Evolutionary conservation across 2,888 invertebrate genomes (phyloP).

Genomic region (Dicyrtomina minuta): DNA sequence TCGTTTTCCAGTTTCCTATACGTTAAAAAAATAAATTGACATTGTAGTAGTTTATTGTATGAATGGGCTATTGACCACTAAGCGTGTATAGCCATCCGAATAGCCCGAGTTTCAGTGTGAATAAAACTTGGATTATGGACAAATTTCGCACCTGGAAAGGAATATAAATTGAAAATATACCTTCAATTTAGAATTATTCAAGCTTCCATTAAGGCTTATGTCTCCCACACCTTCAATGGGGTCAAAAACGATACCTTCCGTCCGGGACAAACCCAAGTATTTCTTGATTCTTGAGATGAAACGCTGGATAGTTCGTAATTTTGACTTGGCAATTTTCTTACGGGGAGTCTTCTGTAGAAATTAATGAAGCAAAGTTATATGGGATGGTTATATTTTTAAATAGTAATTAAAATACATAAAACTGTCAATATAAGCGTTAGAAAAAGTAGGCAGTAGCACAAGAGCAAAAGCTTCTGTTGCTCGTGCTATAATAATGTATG

Average conservation of each 20-base stretch:
- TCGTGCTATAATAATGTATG: too few relatives aligned
- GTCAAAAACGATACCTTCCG: constrained; percentile 21
- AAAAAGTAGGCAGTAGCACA: too few relatives aligned
- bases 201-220: constrained; percentile 15
- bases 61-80: background rate
- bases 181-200: constrained; percentile 15
- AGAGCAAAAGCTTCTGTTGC: too few relatives aligned
- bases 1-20: constrained; percentile 19
- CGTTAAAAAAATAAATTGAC: background rate
- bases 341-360: constrained; percentile 21
- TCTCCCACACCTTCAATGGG: constrained; percentile 20
- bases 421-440: too few relatives aligned
- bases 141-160: too few relatives aligned
- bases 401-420: background rate
- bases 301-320: background rate
- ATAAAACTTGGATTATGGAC: too few relatives aligned
- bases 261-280: constrained; percentile 3
- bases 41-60: background rate
- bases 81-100: too few relatives aligned
- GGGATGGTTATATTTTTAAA: too few relatives aligned
- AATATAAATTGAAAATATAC: too few relatives aligned
- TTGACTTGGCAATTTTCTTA: constrained; percentile 12
- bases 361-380: background rate
- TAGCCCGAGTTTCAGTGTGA: too few relatives aligned
- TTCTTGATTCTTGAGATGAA: constrained; percentile 3